Conservation (phyloP, 2,797 vertebrate species). For the Botia almorhae region DNA sequence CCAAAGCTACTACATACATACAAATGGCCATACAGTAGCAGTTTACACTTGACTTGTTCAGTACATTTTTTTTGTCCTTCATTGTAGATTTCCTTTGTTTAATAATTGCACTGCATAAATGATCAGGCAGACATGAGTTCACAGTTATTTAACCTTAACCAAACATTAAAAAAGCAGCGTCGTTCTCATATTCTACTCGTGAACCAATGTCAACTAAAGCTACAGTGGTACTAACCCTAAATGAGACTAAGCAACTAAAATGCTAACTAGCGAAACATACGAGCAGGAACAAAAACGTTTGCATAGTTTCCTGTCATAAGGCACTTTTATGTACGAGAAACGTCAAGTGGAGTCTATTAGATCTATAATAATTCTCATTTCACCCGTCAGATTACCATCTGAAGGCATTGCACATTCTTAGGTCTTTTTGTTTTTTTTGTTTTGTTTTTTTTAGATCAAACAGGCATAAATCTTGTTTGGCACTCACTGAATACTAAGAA, state of each 20-base stretch:
- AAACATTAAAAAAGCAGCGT: slow-evolving; percentile 33
- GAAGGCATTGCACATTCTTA: slow-evolving; percentile 56
- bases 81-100: slow-evolving; percentile 60
- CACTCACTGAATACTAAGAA: slow-evolving; percentile 59
- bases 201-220: slow-evolving; percentile 56
- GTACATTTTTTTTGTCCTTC: slow-evolving; percentile 63
- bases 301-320: slow-evolving; percentile 95
- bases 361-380: slow-evolving; percentile 46
- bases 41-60: slow-evolving; percentile 62
- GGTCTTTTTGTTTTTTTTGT: slow-evolving; percentile 15
- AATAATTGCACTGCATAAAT: slow-evolving; percentile 47
- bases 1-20: slow-evolving; percentile 84
- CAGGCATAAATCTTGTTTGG: slow-evolving; percentile 46
- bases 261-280: slow-evolving; percentile 76
- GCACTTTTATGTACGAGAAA: slow-evolving; percentile 85
- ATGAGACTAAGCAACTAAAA: slow-evolving; percentile 74
- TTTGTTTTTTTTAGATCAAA: slow-evolving; percentile 32
- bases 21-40: slow-evolving; percentile 78
- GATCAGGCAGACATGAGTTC: slow-evolving; percentile 34
- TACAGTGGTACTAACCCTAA: slow-evolving; percentile 68
- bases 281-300: slow-evolving; percentile 78
- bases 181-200: slow-evolving; percentile 18
- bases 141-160: slow-evolving; percentile 40
- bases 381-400: slow-evolving; percentile 57
- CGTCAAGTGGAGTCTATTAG: slow-evolving; percentile 67